Conservation (phyloP, 2,888 invertebrate species). For the Cephus pulcher region DNA sequence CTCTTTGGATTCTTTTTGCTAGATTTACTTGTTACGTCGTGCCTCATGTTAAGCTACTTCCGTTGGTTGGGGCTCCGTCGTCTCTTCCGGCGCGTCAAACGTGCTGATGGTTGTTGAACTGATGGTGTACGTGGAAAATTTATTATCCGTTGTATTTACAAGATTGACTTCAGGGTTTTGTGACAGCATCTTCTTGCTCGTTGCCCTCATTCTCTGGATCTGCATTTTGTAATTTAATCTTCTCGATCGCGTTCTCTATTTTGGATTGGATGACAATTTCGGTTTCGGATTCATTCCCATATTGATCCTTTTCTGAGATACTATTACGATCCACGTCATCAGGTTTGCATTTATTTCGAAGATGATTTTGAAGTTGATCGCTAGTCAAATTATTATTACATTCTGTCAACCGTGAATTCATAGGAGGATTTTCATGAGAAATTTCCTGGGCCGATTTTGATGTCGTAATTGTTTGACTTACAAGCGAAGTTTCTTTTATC, state of each 20-base stretch:
- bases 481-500: neutral
- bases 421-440: neutral
- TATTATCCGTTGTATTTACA: neutral
- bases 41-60: neutral
- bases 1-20: neutral
- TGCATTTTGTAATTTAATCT: neutral
- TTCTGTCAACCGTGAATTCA: neutral
- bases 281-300: neutral
- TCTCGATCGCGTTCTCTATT: neutral
- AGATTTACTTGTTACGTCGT: neutral
- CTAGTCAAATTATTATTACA: neutral
- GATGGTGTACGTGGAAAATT: neutral
- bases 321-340: neutral
- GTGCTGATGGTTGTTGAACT: neutral
- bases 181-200: neutral
- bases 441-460: neutral
- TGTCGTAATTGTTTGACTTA: neutral
- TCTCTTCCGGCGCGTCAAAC: neutral
- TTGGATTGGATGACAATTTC: neutral
- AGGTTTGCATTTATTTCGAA: neutral
- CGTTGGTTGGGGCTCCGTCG: neutral
- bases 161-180: neutral
- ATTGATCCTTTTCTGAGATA: neutral
- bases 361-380: neutral
- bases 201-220: neutral